Base-by-base conservation (phyloP, 2,888 invertebrate species). In the Asteroscopus sphinx region DNA sequence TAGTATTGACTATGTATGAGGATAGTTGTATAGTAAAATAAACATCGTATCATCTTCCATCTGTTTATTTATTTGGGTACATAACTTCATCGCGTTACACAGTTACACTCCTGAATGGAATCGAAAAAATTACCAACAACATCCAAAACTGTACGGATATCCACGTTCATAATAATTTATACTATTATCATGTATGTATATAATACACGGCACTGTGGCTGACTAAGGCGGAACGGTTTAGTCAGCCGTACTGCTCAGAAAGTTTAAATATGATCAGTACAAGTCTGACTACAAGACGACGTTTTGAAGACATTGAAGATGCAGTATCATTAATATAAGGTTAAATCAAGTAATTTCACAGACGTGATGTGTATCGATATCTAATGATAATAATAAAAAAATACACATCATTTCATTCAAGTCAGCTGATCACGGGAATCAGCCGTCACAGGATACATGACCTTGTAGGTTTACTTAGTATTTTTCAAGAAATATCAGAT, bases 51-150 rank as follows among this genome's bases (percentile, higher is more conserved):
- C 67, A 74, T 82, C 79, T 81, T 85, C 82, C 83, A 81, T 85
- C 80, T 78, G 80, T 86, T 87, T 84, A 78, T 85, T 87, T 88
- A 89, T 88, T 89, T 82, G 83, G 82, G 80, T 88, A 90, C 83
- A 86, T 84, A 85, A 80, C 82, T 81, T 81, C 80, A 79, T 85
- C 82, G 81, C 83, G 74, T 73, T 79, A 86, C 81, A 86, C 75
- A 69, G 68, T 80, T 81, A 82, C 79, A 85, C 76, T 79, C 80
- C 75, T 68, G 77, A 70, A 79, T 76, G 76, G 77, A 78, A 76
- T 77, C 75, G 87, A 82, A 89, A 90, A 75, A 90, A 90, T 85
- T 88, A 90, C 87, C 89, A 90, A 88, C 89, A 90, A 88, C 77
- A 73, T 81, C 83, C 77, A 77, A 83, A 75, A 81, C 63, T 57